phyloP scores from a whole-genome alignment of 2,797 vertebrate genomes.

The Smutsia temminckii region DNA sequence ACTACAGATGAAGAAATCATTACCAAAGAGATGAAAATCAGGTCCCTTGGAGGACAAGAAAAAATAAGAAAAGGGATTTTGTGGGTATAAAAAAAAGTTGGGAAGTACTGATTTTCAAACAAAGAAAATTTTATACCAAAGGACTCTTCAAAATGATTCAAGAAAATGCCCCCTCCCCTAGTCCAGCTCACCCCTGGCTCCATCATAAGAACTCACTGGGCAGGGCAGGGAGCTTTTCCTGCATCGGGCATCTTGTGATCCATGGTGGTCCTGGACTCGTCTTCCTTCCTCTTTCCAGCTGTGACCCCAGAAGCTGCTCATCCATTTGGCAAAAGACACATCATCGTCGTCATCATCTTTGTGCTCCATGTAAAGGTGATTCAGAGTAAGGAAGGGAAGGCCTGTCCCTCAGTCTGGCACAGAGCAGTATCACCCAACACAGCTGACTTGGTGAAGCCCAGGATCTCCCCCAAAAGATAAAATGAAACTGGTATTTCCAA shows the following conservation, averaged over 20 bases:
- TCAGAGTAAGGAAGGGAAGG: constrained; percentile 45
- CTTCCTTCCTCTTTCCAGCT: constrained; percentile 85
- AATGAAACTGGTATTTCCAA: constrained; percentile 67
- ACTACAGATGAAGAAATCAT: constrained; percentile 40
- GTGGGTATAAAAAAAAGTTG: neutral
- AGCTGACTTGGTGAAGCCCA: constrained; percentile 62
- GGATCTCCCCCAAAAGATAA: constrained; percentile 68
- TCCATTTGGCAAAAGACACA: constrained; percentile 97
- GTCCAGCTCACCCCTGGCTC: neutral
- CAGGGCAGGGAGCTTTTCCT: constrained; percentile 92
- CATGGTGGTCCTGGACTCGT: constrained; percentile 85
- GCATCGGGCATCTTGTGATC: constrained; percentile 79
- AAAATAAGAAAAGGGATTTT: constrained; percentile 10
- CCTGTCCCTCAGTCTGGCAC: constrained; percentile 73
- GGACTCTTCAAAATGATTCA: neutral
- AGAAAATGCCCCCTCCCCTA: neutral
- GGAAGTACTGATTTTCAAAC: constrained; percentile 27
- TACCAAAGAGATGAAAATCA: constrained; percentile 14
- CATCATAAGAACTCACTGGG: constrained; percentile 86
- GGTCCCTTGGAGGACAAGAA: neutral
- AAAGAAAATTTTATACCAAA: constrained; percentile 5
- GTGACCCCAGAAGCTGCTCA: constrained; percentile 99
- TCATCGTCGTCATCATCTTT: constrained; percentile 92
- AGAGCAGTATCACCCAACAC: constrained; percentile 83
- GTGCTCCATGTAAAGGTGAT: constrained; percentile 90